Conservation (phyloP, 53 echinoderm and acorn worm species). For the Temnopleurus reevesii region DNA sequence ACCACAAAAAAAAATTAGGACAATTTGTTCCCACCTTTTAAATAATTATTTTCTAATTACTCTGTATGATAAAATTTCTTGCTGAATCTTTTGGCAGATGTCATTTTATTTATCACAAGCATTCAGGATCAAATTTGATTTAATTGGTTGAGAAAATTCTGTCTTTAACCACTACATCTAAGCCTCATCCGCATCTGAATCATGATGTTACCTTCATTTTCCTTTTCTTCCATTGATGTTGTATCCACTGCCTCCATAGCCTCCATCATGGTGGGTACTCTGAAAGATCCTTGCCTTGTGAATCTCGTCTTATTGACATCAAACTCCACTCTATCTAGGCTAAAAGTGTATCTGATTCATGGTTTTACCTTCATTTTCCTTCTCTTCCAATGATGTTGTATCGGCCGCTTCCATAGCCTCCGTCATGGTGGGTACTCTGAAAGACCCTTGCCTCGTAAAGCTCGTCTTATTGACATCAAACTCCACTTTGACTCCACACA, state of each 20-base stretch:
- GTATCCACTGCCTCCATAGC: constrained; percentile 69
- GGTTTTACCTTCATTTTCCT: constrained; percentile 75
- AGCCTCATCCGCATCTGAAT: too few relatives aligned
- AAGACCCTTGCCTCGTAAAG: constrained; percentile 93
- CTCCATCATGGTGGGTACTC: constrained; percentile 88
- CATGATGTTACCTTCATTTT: constrained; percentile 76
- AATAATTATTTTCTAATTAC: too few relatives aligned
- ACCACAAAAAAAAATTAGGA: too few relatives aligned
- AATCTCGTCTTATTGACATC: constrained; percentile 98
- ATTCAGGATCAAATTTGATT: too few relatives aligned
- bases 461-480: constrained; percentile 99
- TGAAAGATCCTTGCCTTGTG: constrained; percentile 93
- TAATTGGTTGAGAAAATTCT: too few relatives aligned
- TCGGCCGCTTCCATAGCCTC: constrained; percentile 78
- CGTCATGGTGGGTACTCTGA: constrained; percentile 87
- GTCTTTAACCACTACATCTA: too few relatives aligned
- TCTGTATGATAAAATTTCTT: too few relatives aligned
- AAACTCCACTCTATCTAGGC: too few relatives aligned
- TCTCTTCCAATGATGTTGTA: constrained; percentile 62
- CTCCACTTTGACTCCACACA: constrained; percentile 93
- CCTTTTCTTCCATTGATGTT: constrained; percentile 66
- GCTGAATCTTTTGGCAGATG: too few relatives aligned
- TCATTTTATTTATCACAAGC: too few relatives aligned
- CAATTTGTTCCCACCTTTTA: too few relatives aligned
- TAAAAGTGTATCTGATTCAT: too few relatives aligned